Evolutionary conservation across 1,140 invertebrate species (phyloP).

Genomic region (Ostrea edulis): DNA sequence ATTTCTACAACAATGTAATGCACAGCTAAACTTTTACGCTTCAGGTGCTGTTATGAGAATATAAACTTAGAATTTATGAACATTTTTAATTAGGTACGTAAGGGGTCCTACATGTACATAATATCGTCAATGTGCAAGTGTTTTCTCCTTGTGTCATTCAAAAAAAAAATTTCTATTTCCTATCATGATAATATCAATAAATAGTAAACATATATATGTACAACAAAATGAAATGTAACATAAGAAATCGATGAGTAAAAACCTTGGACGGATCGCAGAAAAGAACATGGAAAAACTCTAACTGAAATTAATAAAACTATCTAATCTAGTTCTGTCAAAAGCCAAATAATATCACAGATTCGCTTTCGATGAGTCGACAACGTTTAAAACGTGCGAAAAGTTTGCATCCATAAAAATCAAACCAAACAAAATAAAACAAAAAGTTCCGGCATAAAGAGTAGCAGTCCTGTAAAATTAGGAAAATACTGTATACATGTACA

Average conservation of each 20-base stretch:
- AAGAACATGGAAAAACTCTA: too few relatives aligned
- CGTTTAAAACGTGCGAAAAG: background rate
- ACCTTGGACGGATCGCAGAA: background rate
- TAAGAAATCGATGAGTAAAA: background rate
- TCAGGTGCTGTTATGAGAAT: too few relatives aligned
- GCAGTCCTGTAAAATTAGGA: too few relatives aligned
- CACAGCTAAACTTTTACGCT: too few relatives aligned
- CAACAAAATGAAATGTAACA: background rate
- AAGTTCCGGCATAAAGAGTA: background rate
- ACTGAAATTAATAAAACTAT: background rate
- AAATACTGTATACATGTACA: too few relatives aligned
- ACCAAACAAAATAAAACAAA: background rate
- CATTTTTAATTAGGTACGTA: too few relatives aligned
- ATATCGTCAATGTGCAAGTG: too few relatives aligned
- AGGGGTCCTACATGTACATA: too few relatives aligned
- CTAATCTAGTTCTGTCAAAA: background rate
- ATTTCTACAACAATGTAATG: too few relatives aligned
- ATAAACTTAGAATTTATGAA: too few relatives aligned
- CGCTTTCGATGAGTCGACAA: constrained; percentile 20
- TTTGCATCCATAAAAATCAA: background rate
- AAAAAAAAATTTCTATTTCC: background rate
- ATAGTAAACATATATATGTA: too few relatives aligned
- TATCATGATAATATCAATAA: background rate
- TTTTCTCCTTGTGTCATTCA: too few relatives aligned
- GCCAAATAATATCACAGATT: constrained; percentile 37